phyloP scores from a whole-genome alignment of 2,888 invertebrate genomes.

The Hartigia nigra region DNA sequence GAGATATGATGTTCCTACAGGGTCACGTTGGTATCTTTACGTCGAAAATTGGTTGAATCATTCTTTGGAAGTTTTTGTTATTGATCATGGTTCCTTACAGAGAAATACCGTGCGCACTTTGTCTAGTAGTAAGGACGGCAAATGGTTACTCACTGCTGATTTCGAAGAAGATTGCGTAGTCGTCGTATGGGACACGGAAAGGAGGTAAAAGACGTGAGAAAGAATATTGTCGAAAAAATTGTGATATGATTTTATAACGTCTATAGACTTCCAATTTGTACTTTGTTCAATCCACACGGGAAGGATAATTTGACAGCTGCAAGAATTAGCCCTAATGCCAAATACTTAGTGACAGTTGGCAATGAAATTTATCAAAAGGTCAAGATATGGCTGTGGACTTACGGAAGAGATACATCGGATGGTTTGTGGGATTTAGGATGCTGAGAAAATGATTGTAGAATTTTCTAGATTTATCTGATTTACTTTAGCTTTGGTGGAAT shows the following conservation, averaged over 20 bases:
- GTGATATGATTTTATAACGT: slow-evolving; percentile 8
- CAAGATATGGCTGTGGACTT: slow-evolving; percentile 75
- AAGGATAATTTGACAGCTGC: slow-evolving; percentile 62
- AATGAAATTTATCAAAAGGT: slow-evolving; percentile 66
- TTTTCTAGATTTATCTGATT: neutral
- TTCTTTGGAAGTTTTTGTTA: neutral
- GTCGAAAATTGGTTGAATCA: neutral
- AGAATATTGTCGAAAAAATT: slow-evolving; percentile 3
- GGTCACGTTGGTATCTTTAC: slow-evolving; percentile 72
- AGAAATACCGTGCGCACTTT: slow-evolving; percentile 68
- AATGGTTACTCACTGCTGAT: slow-evolving; percentile 73
- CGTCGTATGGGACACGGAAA: slow-evolving; percentile 71
- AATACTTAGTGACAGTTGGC: slow-evolving; percentile 71
- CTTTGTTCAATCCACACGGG: slow-evolving; percentile 70
- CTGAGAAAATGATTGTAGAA: neutral
- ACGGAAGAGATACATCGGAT: slow-evolving; percentile 68
- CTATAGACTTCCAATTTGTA: slow-evolving; percentile 67
- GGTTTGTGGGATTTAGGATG: slow-evolving; percentile 58
- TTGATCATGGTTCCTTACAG: slow-evolving; percentile 57
- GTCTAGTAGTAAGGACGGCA: slow-evolving; percentile 68
- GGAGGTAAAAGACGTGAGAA: slow-evolving; percentile 45
- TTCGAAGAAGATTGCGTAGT: slow-evolving; percentile 70
- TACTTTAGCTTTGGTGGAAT: slow-evolving; percentile 33
- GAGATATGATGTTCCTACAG: slow-evolving; percentile 73
- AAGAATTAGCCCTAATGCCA: slow-evolving; percentile 70